These are phyloP conservation scores for rat (Rattus norvegicus) DNA, from an alignment of 2,113 vertebrate species.

Conservation along the genomic window GRCr8 NC_086026.1:14616501-14617000, in stretches of 20 bases:
- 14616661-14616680: neutral
- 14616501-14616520: neutral
- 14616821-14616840: neutral
- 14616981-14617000: neutral
- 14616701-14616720: neutral
- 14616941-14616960: neutral
- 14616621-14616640: constrained; percentile 27
- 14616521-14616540: neutral
- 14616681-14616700: neutral
- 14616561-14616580: too few species aligned
- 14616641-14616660: neutral
- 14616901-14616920: neutral
- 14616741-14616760: neutral
- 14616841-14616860: neutral
- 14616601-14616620: neutral
- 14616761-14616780: neutral
- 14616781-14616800: neutral
- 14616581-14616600: neutral
- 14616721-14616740: neutral
- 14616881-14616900: neutral
- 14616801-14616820: neutral
- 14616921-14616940: neutral
- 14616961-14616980: neutral
- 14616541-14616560: neutral
- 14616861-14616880: neutral